Evolutionary conservation across 2,113 vertebrate species (phyloP).

Genomic region (Serinus canaria): DNA sequence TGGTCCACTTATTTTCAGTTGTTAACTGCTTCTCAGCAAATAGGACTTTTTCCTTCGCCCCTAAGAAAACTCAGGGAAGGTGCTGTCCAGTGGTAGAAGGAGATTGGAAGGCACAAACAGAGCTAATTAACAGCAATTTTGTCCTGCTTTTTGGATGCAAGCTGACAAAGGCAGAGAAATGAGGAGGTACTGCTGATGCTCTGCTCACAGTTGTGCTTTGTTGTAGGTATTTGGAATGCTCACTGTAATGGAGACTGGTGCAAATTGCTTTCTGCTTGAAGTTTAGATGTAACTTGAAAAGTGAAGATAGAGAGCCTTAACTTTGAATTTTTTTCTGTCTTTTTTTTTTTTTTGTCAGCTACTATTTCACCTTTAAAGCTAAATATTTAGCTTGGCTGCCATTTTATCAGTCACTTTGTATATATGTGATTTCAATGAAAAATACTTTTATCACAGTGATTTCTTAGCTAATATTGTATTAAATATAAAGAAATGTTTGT

Average conservation of each 20-base stretch:
- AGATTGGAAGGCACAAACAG: not conserved
- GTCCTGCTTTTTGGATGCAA: not conserved
- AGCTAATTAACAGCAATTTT: not conserved
- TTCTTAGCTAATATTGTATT: not conserved
- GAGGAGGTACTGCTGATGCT: not conserved
- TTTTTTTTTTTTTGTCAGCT: not conserved
- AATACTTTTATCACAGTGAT: not conserved
- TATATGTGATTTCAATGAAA: not conserved
- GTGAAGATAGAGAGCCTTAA: not conserved
- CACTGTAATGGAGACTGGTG: not conserved
- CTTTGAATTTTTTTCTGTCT: not conserved
- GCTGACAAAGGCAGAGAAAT: not conserved
- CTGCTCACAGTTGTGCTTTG: not conserved
- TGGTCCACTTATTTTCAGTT: not conserved
- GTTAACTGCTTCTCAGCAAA: slow-evolving; percentile 42
- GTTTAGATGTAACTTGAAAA: not conserved
- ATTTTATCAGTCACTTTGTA: not conserved
- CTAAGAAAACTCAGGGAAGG: not conserved
- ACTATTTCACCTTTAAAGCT: not conserved
- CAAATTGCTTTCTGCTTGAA: not conserved
- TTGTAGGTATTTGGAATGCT: not conserved
- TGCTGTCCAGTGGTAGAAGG: not conserved
- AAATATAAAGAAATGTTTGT: not conserved
- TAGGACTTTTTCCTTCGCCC: not conserved
- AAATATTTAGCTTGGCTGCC: not conserved